Conservation (phyloP, 2,113 vertebrate species). For the Columba janthina region DNA sequence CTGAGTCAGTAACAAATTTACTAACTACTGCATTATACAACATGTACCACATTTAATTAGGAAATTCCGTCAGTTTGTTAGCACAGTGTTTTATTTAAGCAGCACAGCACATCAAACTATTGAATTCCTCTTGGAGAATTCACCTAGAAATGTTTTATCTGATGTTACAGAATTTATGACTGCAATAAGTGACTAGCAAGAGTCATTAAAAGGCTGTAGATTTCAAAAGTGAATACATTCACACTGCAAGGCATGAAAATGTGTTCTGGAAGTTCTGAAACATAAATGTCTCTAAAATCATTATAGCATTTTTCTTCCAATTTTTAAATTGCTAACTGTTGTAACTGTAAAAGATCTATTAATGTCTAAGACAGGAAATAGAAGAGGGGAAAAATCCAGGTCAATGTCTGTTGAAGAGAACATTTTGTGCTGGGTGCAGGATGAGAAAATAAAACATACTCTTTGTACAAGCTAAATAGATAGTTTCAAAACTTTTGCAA, state of each 20-base stretch:
- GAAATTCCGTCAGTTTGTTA: not conserved
- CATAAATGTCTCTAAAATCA: not conserved
- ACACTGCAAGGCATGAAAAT: not conserved
- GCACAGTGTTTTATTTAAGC: not conserved
- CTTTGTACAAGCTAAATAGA: not conserved
- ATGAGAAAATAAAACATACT: not conserved
- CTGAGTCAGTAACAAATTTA: constrained; percentile 7
- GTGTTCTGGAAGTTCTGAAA: not conserved
- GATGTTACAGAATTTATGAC: not conserved
- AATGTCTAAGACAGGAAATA: not conserved
- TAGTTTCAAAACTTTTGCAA: not conserved
- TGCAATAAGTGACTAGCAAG: not conserved
- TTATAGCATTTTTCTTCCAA: not conserved
- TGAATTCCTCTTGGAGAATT: not conserved
- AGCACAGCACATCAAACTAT: not conserved
- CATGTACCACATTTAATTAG: not conserved
- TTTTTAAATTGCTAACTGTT: not conserved
- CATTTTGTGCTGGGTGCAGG: not conserved
- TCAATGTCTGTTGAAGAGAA: not conserved
- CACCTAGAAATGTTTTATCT: not conserved
- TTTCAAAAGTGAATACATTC: not conserved
- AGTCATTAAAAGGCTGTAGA: not conserved
- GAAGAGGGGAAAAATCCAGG: not conserved
- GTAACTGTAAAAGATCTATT: not conserved
- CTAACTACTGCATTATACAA: not conserved